Percentiles rank a stretch among this genome's conserved stretches.
Conservation (phyloP, 1,140 invertebrate genomes). For the Trachelipus rathkii region DNA sequence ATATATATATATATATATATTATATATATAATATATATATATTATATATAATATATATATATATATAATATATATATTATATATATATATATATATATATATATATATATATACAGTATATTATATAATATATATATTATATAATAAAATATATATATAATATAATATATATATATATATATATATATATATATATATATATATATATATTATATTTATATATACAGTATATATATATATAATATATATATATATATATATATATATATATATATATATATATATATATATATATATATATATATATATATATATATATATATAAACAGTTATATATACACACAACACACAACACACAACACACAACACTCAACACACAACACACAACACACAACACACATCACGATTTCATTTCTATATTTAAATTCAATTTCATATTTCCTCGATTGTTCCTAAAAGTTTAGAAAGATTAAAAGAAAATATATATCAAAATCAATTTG, state of each 20-base stretch:
- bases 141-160: background rate
- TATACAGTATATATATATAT: too few relatives aligned
- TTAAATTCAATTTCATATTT: too few relatives aligned
- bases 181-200: slow-evolving; percentile 1
- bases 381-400: too few relatives aligned
- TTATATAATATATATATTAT: slow-evolving; percentile 6
- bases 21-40: too few relatives aligned
- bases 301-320: slow-evolving; percentile 14
- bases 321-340: too few relatives aligned
- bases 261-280: slow-evolving; percentile 11
- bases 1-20: too few relatives aligned
- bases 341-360: too few relatives aligned
- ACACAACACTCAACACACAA: too few relatives aligned
- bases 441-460: too few relatives aligned
- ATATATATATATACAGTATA: slow-evolving; percentile 4
- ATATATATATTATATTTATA: background rate
- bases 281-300: slow-evolving; percentile 13
- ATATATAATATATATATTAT: background rate
- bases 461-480: too few relatives aligned
- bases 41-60: background rate
- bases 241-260: slow-evolving; percentile 15
- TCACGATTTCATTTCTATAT: too few relatives aligned
- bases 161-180: slow-evolving; percentile 4
- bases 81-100: slow-evolving; percentile 3
- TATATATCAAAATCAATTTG: too few relatives aligned